Base-by-base conservation (phyloP, 2,888 invertebrate species). In the Choristoneura rosaceana region DNA sequence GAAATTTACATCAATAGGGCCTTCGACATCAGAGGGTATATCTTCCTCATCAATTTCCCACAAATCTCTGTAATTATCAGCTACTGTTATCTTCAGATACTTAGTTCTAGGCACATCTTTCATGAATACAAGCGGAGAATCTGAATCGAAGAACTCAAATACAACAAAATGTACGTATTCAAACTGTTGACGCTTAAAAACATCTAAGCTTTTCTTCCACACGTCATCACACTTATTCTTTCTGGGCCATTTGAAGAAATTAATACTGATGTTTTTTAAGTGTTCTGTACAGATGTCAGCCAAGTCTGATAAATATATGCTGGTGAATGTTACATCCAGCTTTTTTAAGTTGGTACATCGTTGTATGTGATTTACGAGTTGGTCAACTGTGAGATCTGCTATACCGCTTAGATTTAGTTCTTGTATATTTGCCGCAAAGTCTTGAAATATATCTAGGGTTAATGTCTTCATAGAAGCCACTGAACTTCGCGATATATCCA, bases 251-350 rank as follows among this genome's bases (percentile, higher is more conserved):
- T 80, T 84, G 52, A 84, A 85, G 69, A 81, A 87, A 70, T 87
- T 86, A 5, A 84, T 82, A 47, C 78, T 79, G 10, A 86, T 78
- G 33, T 78, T 79, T 69, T 79, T 82, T 17, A 86, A 77, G 60
- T 75, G 74, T 55, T 73, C 60, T 0, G 84, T 82, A 64, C 84
- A 85, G 52, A 86, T 77, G 10, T 81, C 76, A 55, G 69, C 66
- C 10, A 86, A 71, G 69, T 85, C 83, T 12, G 80, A 74, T 63
- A 87, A 66, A 60, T 81, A 82, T n/a, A 86, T 81, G 1, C 80
- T 78, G 3, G 86, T 86, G 58, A 82, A 87, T 0, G 85, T 82
- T n/a, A 87, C 62, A 50, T 87, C 86, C 50, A 87, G 75, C 17
- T 79, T 76, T 75, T 77, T 79, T 3, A 87, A 70, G 15, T 79